Conservation (phyloP, 2,888 invertebrate species). For the Mechanitis messenoides region DNA sequence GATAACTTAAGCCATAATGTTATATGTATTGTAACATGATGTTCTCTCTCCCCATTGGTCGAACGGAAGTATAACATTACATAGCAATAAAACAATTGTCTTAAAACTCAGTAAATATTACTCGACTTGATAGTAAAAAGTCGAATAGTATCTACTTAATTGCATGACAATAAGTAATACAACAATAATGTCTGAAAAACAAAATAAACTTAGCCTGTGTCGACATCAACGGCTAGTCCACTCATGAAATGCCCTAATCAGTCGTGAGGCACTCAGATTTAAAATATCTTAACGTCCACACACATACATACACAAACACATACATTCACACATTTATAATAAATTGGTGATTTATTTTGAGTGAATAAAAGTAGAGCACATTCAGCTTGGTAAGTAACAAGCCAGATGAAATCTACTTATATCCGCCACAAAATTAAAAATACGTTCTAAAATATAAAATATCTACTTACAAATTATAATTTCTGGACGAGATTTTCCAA, state of each 20-base stretch:
- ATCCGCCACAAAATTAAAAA: conserved; percentile 13
- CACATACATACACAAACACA: conserved; percentile 29
- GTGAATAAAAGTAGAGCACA: conserved; percentile 29
- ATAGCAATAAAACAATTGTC: conserved; percentile 1
- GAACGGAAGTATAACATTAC: not conserved
- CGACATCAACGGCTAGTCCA: too few relatives aligned
- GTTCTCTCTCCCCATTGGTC: too few relatives aligned
- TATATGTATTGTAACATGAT: too few relatives aligned
- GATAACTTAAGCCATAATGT: too few relatives aligned
- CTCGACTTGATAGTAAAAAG: conserved; percentile 18
- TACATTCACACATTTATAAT: conserved; percentile 23
- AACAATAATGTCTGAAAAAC: not conserved
- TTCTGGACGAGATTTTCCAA: too few relatives aligned
- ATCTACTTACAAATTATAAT: not conserved
- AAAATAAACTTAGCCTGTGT: too few relatives aligned
- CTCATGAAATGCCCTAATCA: too few relatives aligned
- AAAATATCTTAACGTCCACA: conserved; percentile 9
- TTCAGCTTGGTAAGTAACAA: conserved; percentile 27
- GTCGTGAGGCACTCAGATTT: too few relatives aligned
- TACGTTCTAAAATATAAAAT: not conserved
- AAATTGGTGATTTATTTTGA: conserved; percentile 4
- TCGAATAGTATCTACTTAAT: conserved; percentile 33
- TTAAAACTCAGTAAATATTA: not conserved
- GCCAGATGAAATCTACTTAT: conserved; percentile 31
- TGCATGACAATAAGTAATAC: conserved; percentile 8